Evolutionary conservation across 2,888 invertebrate genomes (phyloP).

Genomic region (Cryptocheilus praepositus): DNA sequence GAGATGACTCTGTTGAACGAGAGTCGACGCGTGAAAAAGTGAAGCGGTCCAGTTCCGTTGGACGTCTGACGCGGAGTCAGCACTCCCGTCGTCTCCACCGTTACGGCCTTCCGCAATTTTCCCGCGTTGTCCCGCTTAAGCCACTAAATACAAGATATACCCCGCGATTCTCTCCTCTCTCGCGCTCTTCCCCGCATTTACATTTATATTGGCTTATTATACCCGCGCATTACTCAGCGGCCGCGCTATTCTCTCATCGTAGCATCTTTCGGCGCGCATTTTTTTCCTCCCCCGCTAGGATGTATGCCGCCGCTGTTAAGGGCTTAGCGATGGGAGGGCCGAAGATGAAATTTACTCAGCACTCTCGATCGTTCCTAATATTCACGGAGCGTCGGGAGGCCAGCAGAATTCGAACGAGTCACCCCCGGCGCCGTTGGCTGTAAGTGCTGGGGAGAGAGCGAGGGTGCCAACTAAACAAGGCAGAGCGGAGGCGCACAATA

Average conservation of each 20-base stretch:
- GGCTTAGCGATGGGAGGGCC: slow-evolving; percentile 44
- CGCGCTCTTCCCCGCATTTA: slow-evolving; percentile 42
- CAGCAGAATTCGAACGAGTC: no score
- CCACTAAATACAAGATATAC: slow-evolving; percentile 52
- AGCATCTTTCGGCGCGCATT: background rate
- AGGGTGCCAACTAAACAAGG: background rate
- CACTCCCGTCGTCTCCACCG: slow-evolving; percentile 19
- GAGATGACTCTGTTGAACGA: no score
- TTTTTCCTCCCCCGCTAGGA: slow-evolving; percentile 18
- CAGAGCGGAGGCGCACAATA: background rate
- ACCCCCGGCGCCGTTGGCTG: no score
- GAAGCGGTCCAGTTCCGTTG: no score
- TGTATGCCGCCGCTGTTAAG: slow-evolving; percentile 49
- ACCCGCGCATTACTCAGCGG: slow-evolving; percentile 44
- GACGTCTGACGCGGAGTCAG: no score
- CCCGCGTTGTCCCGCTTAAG: slow-evolving; percentile 52
- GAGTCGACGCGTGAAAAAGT: no score
- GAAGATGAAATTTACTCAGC: slow-evolving; percentile 54
- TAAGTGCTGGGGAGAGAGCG: background rate
- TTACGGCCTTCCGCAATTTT: slow-evolving; percentile 42
- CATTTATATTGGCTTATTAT: slow-evolving; percentile 60
- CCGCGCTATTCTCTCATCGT: slow-evolving; percentile 4
- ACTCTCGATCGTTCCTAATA: slow-evolving; percentile 50
- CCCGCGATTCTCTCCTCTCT: slow-evolving; percentile 1
- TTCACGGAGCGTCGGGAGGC: slow-evolving; percentile 30